Conservation (phyloP, 2,888 invertebrate genomes). For the Clepsis dumicolana region DNA sequence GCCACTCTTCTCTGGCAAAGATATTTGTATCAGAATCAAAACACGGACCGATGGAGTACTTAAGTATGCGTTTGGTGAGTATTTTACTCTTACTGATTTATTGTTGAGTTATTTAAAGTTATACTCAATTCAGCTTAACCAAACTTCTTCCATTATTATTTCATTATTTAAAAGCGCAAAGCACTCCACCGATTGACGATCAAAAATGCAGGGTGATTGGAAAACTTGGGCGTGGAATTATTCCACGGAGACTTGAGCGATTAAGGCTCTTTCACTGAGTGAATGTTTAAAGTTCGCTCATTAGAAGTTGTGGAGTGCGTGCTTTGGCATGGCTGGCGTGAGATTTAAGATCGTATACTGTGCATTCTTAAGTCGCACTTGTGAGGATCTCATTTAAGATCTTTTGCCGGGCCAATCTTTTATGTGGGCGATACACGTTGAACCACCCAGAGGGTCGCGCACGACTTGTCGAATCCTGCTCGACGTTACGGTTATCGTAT, state of each 20-base stretch:
- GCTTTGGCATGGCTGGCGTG: not conserved
- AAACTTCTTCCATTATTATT: not conserved
- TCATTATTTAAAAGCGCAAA: slow-evolving; percentile 1
- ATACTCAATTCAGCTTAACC: no score
- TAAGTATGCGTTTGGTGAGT: no score
- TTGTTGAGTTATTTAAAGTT: no score
- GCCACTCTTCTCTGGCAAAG: no score
- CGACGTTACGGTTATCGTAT: no score
- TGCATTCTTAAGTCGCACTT: not conserved
- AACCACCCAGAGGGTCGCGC: no score
- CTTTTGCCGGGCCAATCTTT: no score
- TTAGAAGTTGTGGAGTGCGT: slow-evolving; percentile 21
- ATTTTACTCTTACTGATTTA: no score
- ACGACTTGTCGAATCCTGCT: no score
- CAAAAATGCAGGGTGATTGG: slow-evolving; percentile 37
- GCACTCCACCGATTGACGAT: slow-evolving; percentile 25
- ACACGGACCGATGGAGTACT: no score
- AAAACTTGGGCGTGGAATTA: slow-evolving; percentile 15
- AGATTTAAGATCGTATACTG: not conserved
- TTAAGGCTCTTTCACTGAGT: slow-evolving; percentile 17
- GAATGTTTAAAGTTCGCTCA: slow-evolving; percentile 33
- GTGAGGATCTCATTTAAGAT: not conserved
- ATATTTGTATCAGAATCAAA: no score
- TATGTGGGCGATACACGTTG: no score
- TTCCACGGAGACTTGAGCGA: slow-evolving; percentile 16